Conservation (phyloP, 1,140 invertebrate genomes). For the Drosophila sturtevanti region DNA sequence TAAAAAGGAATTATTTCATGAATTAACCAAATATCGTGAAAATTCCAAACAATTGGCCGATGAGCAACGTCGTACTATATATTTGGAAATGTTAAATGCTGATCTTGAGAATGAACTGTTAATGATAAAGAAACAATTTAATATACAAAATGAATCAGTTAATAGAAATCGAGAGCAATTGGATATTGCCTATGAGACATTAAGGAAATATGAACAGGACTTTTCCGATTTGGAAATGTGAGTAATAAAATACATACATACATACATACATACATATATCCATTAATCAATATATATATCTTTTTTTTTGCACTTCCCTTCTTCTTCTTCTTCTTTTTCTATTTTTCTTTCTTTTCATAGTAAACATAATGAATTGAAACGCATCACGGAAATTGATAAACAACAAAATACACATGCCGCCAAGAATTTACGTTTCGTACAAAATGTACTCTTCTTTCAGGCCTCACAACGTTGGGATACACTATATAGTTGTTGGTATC, state of each 20-base stretch:
- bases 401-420: constrained; percentile 1
- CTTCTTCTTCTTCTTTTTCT: background rate
- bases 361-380: background rate
- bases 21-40: constrained; percentile 29
- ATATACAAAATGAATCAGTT: constrained; percentile 16
- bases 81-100: constrained; percentile 24
- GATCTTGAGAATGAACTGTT: constrained; percentile 34
- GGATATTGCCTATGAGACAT: background rate
- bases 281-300: too few relatives aligned
- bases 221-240: constrained; percentile 18
- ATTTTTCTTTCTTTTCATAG: background rate
- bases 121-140: constrained; percentile 22
- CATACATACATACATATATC: too few relatives aligned
- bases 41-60: constrained; percentile 16
- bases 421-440: background rate
- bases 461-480: too few relatives aligned
- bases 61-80: constrained; percentile 15
- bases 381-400: background rate
- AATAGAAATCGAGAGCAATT: constrained; percentile 25
- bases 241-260: too few relatives aligned
- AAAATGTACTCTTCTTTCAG: background rate
- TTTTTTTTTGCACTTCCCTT: too few relatives aligned
- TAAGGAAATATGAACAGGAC: constrained; percentile 24
- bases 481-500: background rate
- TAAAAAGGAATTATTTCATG: constrained; percentile 31